Conservation (phyloP, 2,113 vertebrate genomes). For the Anarrhichthys ocellatus region DNA sequence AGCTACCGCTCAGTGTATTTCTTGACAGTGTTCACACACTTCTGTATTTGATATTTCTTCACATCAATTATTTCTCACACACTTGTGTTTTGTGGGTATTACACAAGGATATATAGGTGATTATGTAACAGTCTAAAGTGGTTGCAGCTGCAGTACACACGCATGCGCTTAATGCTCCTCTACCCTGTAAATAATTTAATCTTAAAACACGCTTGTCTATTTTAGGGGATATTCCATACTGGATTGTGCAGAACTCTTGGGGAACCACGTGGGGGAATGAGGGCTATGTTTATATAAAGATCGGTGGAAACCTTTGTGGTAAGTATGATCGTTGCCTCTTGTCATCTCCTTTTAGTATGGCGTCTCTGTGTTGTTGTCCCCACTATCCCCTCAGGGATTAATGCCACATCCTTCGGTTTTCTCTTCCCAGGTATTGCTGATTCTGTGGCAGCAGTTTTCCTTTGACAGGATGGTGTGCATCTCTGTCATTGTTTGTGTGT, state of each 20-base stretch:
- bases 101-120: constrained; percentile 19
- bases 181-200: constrained; percentile 54
- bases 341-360: constrained; percentile 4
- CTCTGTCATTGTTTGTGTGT: not conserved
- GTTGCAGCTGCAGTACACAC: constrained; percentile 15
- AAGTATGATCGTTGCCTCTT: constrained; percentile 56
- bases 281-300: constrained; percentile 91
- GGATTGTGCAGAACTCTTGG: constrained; percentile 96
- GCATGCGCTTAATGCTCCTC: constrained; percentile 10
- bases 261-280: constrained; percentile 89
- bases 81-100: constrained; percentile 38
- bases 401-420: constrained; percentile 18
- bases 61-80: constrained; percentile 38
- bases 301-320: constrained; percentile 91
- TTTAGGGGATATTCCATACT: constrained; percentile 88
- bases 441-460: constrained; percentile 85
- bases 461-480: constrained; percentile 77
- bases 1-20: not conserved
- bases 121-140: constrained; percentile 59
- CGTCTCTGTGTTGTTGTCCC: constrained; percentile 1
- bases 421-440: constrained; percentile 88
- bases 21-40: not conserved
- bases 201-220: constrained; percentile 40
- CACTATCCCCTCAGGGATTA: constrained; percentile 20
- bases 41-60: constrained; percentile 13